These are phyloP conservation scores for Diloba caeruleocephala DNA, from an alignment of 2,888 invertebrate species.

Conservation along the genomic window DNA sequence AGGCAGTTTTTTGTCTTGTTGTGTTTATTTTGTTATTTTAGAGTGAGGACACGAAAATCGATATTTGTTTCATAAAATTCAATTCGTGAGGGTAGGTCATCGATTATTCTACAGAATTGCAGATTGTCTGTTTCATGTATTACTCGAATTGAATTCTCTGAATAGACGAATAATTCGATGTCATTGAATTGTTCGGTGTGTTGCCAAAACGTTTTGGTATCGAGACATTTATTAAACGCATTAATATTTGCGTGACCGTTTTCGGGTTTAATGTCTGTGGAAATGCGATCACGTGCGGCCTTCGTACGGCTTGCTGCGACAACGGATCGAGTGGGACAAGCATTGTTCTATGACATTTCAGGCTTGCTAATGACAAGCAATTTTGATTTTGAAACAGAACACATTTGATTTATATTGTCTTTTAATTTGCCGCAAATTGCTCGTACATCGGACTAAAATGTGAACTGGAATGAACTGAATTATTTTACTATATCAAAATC, in stretches of 20 bases:
- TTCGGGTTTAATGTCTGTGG: conserved; percentile 75
- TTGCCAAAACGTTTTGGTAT: conserved; percentile 72
- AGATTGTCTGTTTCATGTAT: conserved; percentile 39
- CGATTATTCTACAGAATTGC: conserved; percentile 35
- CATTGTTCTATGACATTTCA: conserved; percentile 89
- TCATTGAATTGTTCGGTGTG: conserved; percentile 56
- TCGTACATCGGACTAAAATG: conserved; percentile 56
- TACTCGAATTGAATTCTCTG: conserved; percentile 38
- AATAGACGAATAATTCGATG: conserved; percentile 49
- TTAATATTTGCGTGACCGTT: conserved; percentile 80
- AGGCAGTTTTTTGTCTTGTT: conserved; percentile 28
- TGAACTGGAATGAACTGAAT: conserved; percentile 42
- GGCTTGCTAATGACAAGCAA: conserved; percentile 87
- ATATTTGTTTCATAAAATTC: conserved; percentile 15
- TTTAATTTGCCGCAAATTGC: conserved; percentile 76
- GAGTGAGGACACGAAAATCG: conserved; percentile 4
- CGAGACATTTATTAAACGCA: conserved; percentile 72
- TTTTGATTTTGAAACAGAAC: conserved; percentile 84
- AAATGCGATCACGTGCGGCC: conserved; percentile 87
- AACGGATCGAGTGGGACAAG: conserved; percentile 69
- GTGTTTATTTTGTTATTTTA: conserved; percentile 8
- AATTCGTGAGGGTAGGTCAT: conserved; percentile 32
- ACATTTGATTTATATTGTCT: conserved; percentile 80
- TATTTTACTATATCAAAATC: conserved; percentile 39
- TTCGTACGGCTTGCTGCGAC: conserved; percentile 76